Evolutionary conservation across 2,888 invertebrate species (phyloP).

Genomic region (Holacanthella duospinosa): DNA sequence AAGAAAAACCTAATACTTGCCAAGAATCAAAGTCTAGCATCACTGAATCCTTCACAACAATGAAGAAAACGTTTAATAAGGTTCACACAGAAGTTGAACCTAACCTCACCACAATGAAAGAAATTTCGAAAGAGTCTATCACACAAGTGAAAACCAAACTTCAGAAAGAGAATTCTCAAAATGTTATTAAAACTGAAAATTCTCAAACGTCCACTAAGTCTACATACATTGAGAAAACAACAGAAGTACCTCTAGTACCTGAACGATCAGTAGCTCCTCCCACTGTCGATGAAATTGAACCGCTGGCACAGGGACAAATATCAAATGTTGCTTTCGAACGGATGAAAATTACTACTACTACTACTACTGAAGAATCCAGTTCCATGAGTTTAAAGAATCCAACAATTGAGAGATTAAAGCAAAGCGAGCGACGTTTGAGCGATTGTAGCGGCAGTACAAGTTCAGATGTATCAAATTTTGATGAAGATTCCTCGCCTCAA

Average conservation of each 20-base stretch:
- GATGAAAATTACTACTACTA: not conserved
- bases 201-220: too few species aligned
- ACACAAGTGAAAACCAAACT: too few species aligned
- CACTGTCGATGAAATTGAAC: not conserved
- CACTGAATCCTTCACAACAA: not conserved
- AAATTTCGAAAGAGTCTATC: not conserved
- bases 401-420: not conserved
- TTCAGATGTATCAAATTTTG: not conserved
- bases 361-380: not conserved
- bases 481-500: constrained; percentile 14
- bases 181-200: not conserved
- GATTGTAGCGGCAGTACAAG: not conserved
- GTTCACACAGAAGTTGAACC: not conserved
- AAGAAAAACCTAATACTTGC: too few species aligned
- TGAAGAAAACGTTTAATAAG: not conserved
- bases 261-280: not conserved
- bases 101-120: not conserved
- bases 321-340: not conserved
- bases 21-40: too few species aligned
- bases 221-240: not conserved
- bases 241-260: not conserved
- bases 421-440: not conserved
- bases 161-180: not conserved
- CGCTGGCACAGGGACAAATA: not conserved
- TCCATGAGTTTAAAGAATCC: not conserved